Evolutionary conservation across 2,113 vertebrate genomes (phyloP).

Genomic region (Danionella cerebrum): DNA sequence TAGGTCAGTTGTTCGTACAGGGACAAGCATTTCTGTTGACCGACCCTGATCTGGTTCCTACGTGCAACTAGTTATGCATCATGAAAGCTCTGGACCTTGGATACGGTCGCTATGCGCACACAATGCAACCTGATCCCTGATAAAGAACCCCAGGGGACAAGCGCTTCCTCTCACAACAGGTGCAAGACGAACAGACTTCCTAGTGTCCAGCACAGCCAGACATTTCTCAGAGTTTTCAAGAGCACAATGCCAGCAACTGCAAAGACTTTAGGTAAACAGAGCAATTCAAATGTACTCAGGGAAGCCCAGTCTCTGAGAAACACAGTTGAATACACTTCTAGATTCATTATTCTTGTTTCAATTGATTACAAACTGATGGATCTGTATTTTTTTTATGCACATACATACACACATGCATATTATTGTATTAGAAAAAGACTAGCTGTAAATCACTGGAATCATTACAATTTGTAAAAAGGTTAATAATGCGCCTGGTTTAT

Average conservation of each 20-base stretch:
- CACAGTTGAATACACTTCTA: not conserved
- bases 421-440: no score
- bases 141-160: conserved; percentile 63
- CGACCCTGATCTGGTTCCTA: not conserved
- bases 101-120: conserved; percentile 25
- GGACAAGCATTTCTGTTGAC: not conserved
- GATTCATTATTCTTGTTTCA: no score
- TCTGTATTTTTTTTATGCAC: no score
- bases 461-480: no score
- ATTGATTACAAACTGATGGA: no score
- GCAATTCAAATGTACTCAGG: not conserved
- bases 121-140: conserved; percentile 63
- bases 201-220: conserved; percentile 35
- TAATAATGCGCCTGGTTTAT: no score
- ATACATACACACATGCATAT: no score
- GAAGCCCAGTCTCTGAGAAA: not conserved
- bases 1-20: not conserved
- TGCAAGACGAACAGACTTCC: conserved; percentile 62
- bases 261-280: not conserved
- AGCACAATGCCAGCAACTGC: not conserved
- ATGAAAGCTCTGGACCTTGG: conserved; percentile 18
- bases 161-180: conserved; percentile 70
- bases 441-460: no score
- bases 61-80: not conserved
- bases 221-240: conserved; percentile 15